phyloP scores from a whole-genome alignment of 1,140 invertebrate genomes.

The Drosophila sucinea region DNA sequence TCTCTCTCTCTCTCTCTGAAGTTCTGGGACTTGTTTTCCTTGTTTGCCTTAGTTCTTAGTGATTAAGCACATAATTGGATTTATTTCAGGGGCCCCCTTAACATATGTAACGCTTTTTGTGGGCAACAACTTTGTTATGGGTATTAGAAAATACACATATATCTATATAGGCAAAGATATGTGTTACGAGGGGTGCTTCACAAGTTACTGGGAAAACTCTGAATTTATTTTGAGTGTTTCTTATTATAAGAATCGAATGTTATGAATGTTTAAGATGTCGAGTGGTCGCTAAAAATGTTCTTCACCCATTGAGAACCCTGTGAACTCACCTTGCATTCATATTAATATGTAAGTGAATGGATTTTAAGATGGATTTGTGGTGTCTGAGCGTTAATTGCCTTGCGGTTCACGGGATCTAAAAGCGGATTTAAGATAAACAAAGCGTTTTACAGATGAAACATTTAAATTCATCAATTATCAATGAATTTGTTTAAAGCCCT shows the following conservation, averaged over 20 bases:
- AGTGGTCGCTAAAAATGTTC: too few species aligned
- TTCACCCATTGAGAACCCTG: neutral
- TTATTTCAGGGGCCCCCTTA: slow-evolving; percentile 60
- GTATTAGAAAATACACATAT: slow-evolving; percentile 36
- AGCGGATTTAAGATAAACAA: slow-evolving; percentile 15
- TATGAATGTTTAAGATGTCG: too few species aligned
- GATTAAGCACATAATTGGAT: slow-evolving; percentile 82
- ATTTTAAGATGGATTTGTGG: slow-evolving; percentile 76
- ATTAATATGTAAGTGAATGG: neutral
- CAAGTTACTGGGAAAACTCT: neutral
- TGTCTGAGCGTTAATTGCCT: slow-evolving; percentile 76
- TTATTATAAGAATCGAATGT: too few species aligned
- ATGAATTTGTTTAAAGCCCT: neutral
- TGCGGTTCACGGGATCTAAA: slow-evolving; percentile 66
- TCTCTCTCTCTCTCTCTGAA: too few species aligned
- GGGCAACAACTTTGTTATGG: slow-evolving; percentile 55
- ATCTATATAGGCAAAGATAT: neutral
- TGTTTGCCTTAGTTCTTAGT: slow-evolving; percentile 44
- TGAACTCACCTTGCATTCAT: neutral
- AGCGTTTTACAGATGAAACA: neutral
- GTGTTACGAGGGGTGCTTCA: neutral
- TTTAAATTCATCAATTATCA: slow-evolving; percentile 3
- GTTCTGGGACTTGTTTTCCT: neutral
- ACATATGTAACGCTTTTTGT: slow-evolving; percentile 57
- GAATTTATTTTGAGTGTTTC: too few species aligned